Evolutionary conservation across 1,140 invertebrate genomes (phyloP).

Genomic region (Adelges cooleyi): DNA sequence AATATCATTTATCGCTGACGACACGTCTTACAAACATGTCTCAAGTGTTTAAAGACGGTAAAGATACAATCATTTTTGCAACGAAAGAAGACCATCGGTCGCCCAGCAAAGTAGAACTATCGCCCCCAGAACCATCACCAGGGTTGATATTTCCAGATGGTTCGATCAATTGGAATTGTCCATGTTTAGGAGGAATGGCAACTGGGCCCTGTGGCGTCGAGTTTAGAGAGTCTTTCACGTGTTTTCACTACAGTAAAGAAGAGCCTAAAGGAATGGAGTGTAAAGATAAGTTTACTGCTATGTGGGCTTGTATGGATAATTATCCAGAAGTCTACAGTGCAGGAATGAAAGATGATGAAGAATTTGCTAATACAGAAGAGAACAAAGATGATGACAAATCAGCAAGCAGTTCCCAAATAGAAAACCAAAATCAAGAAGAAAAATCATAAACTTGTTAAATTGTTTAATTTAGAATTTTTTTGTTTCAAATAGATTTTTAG

Average conservation of each 20-base stretch:
- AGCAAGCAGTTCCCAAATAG: slow-evolving; percentile 13
- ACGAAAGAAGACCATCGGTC: slow-evolving; percentile 63
- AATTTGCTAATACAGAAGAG: slow-evolving; percentile 43
- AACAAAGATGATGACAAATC: slow-evolving; percentile 36
- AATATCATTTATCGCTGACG: slow-evolving; percentile 37
- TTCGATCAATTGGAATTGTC: slow-evolving; percentile 93
- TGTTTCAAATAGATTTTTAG: slow-evolving; percentile 24
- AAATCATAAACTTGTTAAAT: slow-evolving; percentile 13
- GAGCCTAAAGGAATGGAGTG: slow-evolving; percentile 62
- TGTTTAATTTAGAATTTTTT: slow-evolving; percentile 2
- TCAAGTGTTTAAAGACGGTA: slow-evolving; percentile 45
- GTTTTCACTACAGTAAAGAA: slow-evolving; percentile 73
- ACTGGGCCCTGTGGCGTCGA: slow-evolving; percentile 86
- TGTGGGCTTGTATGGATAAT: slow-evolving; percentile 84
- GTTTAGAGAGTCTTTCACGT: slow-evolving; percentile 87
- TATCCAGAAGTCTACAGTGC: slow-evolving; percentile 79
- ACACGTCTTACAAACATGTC: slow-evolving; percentile 41
- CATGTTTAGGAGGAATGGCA: slow-evolving; percentile 89
- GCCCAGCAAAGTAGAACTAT: slow-evolving; percentile 59
- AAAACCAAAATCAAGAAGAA: slow-evolving; percentile 9
- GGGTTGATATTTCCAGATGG: slow-evolving; percentile 78
- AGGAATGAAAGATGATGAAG: slow-evolving; percentile 37
- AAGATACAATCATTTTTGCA: slow-evolving; percentile 75
- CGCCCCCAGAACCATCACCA: slow-evolving; percentile 57
- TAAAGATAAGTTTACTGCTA: slow-evolving; percentile 74